Percentiles rank a stretch among this genome's conserved stretches.
phyloP scores from a whole-genome alignment of 2,113 vertebrate species.

The Cheilinus undulatus region DNA sequence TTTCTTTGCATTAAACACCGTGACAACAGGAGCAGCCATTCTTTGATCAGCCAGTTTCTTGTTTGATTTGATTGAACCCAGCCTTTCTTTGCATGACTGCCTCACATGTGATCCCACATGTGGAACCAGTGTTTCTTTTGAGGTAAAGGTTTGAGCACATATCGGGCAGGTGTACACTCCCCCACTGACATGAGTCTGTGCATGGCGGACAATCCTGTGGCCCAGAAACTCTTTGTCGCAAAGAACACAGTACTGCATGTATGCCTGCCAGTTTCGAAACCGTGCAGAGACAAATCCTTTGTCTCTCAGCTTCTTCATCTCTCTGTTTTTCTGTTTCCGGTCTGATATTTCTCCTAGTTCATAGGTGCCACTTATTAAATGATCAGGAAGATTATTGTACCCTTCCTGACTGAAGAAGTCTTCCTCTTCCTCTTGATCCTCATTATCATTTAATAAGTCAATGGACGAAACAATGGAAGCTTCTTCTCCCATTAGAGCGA shows the following conservation, averaged over 20 bases:
- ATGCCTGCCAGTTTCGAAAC: slow-evolving; percentile 97
- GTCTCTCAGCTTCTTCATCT: slow-evolving; percentile 93
- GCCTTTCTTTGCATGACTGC: slow-evolving; percentile 93
- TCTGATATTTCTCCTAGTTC: slow-evolving; percentile 86
- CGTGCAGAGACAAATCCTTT: slow-evolving; percentile 94
- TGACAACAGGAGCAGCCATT: slow-evolving; percentile 74
- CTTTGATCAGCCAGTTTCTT: slow-evolving; percentile 88
- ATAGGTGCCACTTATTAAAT: slow-evolving; percentile 83
- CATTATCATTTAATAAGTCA: slow-evolving; percentile 93
- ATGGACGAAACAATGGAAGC: slow-evolving; percentile 98
- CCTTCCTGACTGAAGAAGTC: slow-evolving; percentile 77
- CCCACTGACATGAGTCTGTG: slow-evolving; percentile 92
- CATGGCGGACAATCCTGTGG: slow-evolving; percentile 95
- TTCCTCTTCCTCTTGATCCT: slow-evolving; percentile 86
- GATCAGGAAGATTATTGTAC: slow-evolving; percentile 85
- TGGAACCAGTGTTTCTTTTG: slow-evolving; percentile 93
- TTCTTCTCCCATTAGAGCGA: slow-evolving; percentile 96
- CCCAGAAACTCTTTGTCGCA: slow-evolving; percentile 98
- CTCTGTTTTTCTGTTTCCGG: slow-evolving; percentile 90
- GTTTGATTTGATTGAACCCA: slow-evolving; percentile 92
- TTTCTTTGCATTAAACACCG: slow-evolving; percentile 83
- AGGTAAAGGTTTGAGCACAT: slow-evolving; percentile 93
- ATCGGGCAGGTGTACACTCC: slow-evolving; percentile 95
- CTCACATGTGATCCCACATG: slow-evolving; percentile 97
- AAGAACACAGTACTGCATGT: slow-evolving; percentile 98